Base-by-base conservation (phyloP, 2,888 invertebrate species). In the Bembecia ichneumoniformis region DNA sequence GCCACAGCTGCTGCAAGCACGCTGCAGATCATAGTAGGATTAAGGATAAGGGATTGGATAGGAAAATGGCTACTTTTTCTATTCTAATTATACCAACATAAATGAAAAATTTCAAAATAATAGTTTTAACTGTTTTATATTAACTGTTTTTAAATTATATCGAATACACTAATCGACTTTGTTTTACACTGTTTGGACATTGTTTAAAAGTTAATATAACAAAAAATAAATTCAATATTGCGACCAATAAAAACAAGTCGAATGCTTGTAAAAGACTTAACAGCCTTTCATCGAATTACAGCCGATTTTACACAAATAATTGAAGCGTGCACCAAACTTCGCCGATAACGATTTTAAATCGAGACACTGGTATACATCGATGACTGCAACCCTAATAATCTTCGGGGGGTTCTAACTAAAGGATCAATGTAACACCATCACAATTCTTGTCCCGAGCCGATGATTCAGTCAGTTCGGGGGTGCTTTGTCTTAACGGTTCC, bases 201-300 rank as follows among this genome's bases (percentile, higher is more conserved):
- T 9, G 28, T 28, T 9, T 28, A 7, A 28, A 28, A 28, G 7
- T 28, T 9, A 9, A 28, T 28, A 28, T 28, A 7, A 28, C 28
- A 28, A 28, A 28, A 28, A 28, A 28, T 28, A 5, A 28, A 28
- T 28, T 28, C 28, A 28, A 9, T 40, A n/a, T 40, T 40, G 13
- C 14, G 48, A 47, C 13, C 52, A 58, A 56, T 60, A 62, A 58
- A 28, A 65, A 63, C 62, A 62, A 66, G 61, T 59, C 49, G 46
- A 7, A 28, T 28, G 55, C 51, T 51, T 54, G 58, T 64, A 68
- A 64, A 44, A 13, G 46, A 50, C 44, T 46, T 47, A 50, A 68
- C 65, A 55, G 59, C 67, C 67, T 73, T 71, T 74, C 71, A 71
- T 67, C 64, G 66, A 70, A 74, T 77, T 70, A 71, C 53, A 51